Percentiles rank a stretch among this genome's conserved stretches.
Evolutionary conservation across 2,888 invertebrate species (phyloP).

Genomic region (Cantharis flavilabris): DNA sequence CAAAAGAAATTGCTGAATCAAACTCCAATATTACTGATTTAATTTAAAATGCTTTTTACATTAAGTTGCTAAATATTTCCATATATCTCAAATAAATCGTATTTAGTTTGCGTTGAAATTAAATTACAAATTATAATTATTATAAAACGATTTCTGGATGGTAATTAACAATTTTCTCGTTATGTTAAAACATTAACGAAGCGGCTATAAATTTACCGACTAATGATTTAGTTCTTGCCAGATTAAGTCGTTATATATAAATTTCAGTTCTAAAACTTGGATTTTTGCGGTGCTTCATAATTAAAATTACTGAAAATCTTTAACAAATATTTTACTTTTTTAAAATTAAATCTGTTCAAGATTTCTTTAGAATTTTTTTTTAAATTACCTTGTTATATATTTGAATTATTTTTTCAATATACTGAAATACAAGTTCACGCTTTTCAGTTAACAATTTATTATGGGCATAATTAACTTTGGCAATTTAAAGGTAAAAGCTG

Average conservation of each 20-base stretch:
- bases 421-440: not conserved
- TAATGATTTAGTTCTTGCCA: not conserved
- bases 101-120: not conserved
- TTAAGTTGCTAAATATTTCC: not conserved
- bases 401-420: not conserved
- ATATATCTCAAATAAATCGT: not conserved
- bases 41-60: not conserved
- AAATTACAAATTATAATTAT: not conserved
- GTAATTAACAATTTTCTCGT: not conserved
- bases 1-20: not conserved
- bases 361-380: not conserved
- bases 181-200: not conserved
- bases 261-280: not conserved
- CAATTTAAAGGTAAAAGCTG: not conserved
- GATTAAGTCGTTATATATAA: not conserved
- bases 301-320: not conserved
- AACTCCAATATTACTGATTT: not conserved
- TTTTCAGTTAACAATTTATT: not conserved
- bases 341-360: not conserved
- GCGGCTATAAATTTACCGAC: not conserved
- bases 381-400: not conserved
- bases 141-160: not conserved
- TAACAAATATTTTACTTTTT: not conserved
- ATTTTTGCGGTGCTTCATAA: not conserved
- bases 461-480: not conserved